Evolutionary conservation across 2,113 vertebrate genomes (phyloP), one percentile per base, ranked within the genome.

Genomic region (Colinus virginianus): DNA sequence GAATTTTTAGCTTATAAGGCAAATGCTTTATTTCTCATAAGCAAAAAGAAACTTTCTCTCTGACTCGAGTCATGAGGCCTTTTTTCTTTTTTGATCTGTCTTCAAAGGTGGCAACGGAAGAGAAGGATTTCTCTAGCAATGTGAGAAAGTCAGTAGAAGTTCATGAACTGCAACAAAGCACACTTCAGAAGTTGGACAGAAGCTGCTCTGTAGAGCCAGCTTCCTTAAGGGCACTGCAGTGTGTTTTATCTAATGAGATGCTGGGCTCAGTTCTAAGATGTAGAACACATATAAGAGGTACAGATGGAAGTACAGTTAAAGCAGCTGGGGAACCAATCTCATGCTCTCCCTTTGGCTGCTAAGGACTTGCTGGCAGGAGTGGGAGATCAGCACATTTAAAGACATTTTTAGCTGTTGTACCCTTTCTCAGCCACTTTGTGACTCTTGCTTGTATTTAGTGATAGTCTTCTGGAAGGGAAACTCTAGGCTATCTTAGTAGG

Each of bases 151-250:
- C 66, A 55, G 15, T 1, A 20, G 61, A 78, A 75, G 43, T 1
- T 55, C 20, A 12, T 28, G 6, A 7, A 48, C 38, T 15, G 19
- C 23, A 0, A 0, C 1, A 58, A n/a, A 30, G 53, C 13, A 6
- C n/a, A 1, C 45, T 67, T 32, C 11, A 7, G 71, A 17, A 53
- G 70, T 10, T 3, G 45, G 72, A 10, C 42, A 62, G 69, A 5
- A 34, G 61, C 63, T 71, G 58, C 45, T 45, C 40, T 19, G 40
- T 3, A 0, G 4, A 38, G 15, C 20, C 74, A n/a, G 48, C 56
- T 71, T n/a, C 12, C 48, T 43, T 36, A 13, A 8, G 87, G 42
- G 58, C 76, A 7, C 25, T 13, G 78, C 69, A 19, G 22, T 1
- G 3, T 18, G 48, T 48, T 69, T 46, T 30, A 19, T 56, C 70